Conservation (phyloP, 2,113 vertebrate genomes). For the Emydura subglobosa region DNA sequence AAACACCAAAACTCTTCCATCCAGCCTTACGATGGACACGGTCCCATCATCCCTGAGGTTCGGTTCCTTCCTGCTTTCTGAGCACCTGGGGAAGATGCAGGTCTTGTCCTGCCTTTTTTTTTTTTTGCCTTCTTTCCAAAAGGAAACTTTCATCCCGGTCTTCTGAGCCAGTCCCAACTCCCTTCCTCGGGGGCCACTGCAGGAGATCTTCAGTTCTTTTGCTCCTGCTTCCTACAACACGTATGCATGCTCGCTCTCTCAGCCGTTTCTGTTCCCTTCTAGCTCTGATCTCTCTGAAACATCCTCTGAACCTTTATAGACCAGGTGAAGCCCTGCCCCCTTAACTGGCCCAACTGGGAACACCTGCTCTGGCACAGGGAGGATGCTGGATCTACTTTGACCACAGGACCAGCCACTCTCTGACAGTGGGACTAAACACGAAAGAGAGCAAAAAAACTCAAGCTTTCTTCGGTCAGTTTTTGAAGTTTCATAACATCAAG, state of each 20-base stretch:
- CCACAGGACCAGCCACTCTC: neutral
- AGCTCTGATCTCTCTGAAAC: neutral
- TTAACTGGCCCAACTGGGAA: neutral
- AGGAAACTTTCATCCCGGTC: neutral
- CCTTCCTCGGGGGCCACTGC: neutral
- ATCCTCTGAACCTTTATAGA: neutral
- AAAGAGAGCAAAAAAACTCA: neutral
- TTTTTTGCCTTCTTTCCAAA: neutral
- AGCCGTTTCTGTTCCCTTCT: neutral
- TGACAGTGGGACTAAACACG: neutral
- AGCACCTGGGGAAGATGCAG: neutral
- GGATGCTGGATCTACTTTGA: neutral
- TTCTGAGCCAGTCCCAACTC: neutral
- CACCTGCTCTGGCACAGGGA: neutral
- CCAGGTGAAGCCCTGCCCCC: neutral
- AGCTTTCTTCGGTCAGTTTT: neutral
- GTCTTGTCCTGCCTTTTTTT: no score
- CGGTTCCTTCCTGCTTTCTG: neutral
- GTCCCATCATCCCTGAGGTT: neutral
- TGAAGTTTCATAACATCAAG: neutral
- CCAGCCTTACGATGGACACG: neutral
- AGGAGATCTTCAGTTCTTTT: neutral
- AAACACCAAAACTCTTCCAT: neutral
- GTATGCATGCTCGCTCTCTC: neutral
- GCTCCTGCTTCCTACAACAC: neutral